Evolutionary conservation across 1,140 invertebrate species (phyloP).

Genomic region (Doryteuthis pealeii): DNA sequence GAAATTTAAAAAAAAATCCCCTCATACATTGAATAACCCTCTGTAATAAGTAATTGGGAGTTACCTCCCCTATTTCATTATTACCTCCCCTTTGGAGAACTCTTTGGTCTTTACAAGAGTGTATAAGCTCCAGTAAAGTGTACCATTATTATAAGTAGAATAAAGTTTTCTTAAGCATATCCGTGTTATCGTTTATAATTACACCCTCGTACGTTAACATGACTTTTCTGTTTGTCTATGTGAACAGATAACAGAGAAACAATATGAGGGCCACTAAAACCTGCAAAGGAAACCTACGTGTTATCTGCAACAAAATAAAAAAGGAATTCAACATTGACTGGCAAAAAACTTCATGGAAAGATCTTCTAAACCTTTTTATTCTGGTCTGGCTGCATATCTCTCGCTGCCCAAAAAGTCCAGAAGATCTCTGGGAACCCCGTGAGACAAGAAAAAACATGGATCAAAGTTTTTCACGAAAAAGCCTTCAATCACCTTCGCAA

Average conservation of each 20-base stretch:
- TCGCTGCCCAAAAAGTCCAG: conserved; percentile 14
- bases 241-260: conserved; percentile 29
- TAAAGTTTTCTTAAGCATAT: too few species aligned
- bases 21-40: too few species aligned
- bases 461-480: background rate
- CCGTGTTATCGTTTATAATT: too few species aligned
- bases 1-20: too few species aligned
- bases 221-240: too few species aligned
- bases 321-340: conserved; percentile 43
- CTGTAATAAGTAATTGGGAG: too few species aligned
- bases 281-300: background rate
- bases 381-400: conserved; percentile 46
- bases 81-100: too few species aligned
- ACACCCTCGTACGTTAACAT: too few species aligned
- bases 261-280: conserved; percentile 25
- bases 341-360: conserved; percentile 37
- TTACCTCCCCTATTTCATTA: too few species aligned
- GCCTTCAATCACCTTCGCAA: background rate
- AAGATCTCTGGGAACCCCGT: background rate
- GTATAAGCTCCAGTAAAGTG: too few species aligned
- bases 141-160: too few species aligned
- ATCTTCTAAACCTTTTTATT: conserved; percentile 46
- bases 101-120: too few species aligned
- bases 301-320: conserved; percentile 31
- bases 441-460: background rate